Evolutionary conservation across 1,140 invertebrate genomes (phyloP).

Genomic region (Drosophila bocki): DNA sequence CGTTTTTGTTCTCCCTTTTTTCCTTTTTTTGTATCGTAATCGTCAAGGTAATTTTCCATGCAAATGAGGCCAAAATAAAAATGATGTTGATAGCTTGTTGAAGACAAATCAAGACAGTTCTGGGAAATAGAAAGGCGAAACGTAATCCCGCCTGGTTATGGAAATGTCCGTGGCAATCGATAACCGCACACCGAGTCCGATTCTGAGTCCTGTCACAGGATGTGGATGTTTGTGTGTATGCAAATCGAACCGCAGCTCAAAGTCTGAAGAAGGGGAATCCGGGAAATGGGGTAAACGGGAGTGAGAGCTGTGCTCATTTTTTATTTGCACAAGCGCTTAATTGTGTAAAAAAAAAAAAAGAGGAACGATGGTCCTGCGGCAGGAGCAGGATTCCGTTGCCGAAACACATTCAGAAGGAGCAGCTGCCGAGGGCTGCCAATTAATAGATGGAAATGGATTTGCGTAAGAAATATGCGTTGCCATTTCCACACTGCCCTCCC

Average conservation of each 20-base stretch:
- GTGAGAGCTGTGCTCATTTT: conserved; percentile 34
- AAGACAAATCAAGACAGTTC: conserved; percentile 7
- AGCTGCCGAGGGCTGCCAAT: conserved; percentile 70
- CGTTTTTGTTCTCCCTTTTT: neutral
- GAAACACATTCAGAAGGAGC: conserved; percentile 30
- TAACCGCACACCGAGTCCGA: conserved; percentile 28
- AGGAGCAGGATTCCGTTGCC: conserved; percentile 23
- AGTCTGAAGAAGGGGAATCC: conserved; percentile 2
- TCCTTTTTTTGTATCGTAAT: neutral
- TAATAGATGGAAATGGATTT: conserved; percentile 81
- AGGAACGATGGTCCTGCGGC: conserved; percentile 33
- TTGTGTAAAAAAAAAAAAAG: conserved; percentile 63
- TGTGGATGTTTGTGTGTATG: conserved; percentile 14
- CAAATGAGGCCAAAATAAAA: conserved; percentile 14
- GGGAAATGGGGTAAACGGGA: conserved; percentile 2
- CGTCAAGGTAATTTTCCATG: conserved; percentile 25
- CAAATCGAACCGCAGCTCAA: conserved; percentile 36
- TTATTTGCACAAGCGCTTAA: conserved; percentile 81
- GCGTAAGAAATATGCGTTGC: conserved; percentile 78
- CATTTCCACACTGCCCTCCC: conserved; percentile 56
- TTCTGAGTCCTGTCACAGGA: conserved; percentile 25
- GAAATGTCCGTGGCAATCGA: conserved; percentile 16
- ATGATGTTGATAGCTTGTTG: conserved; percentile 1
- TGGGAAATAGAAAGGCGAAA: conserved; percentile 6
- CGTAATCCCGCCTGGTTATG: neutral